Base-by-base conservation (phyloP, 2,888 invertebrate species). In the Nasonia oneida region DNA sequence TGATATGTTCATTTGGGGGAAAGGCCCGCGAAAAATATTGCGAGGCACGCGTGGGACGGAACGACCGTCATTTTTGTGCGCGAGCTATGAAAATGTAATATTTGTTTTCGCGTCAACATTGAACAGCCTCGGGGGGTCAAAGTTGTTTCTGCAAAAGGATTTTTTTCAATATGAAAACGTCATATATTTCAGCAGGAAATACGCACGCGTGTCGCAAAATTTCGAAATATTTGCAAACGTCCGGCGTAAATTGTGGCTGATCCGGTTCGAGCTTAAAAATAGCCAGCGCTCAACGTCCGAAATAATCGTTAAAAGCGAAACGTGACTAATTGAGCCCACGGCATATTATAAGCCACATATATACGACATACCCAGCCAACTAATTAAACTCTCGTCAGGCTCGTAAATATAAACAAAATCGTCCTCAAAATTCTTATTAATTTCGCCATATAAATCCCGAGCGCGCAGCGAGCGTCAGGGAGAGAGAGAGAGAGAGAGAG, bases 351-450 rank as follows among this genome's bases (percentile, higher is more conserved):
- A 67, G 67, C 67, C 15, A 67, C 14, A 33, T 0, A 67, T 33
- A 67, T 67, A 67, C n/a, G 33, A 3, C 3, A 6, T 2, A 29
- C 12, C n/a, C n/a, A n/a, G n/a, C 37, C n/a, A 12, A 64, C n/a
- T 61, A 77, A 77, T 77, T 77, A 77, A 77, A 77, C 57, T 23
- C 39, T 12, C 37, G 8, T n/a, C 14, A n/a, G 2, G 37, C 71
- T 15, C 37, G 57, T 39, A 39, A 71, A 80, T 78, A 80, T 78
- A 37, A 78, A 67, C 12, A 39, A 23, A 42, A 42, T 53, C 23
- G 15, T 12, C 53, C n/a, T 23, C 33, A 53, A 82, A 83, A 77
- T 50, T 71, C 80, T 80, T 83, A 64, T 77, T 64, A 81, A 81
- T 47, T 74, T 57, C n/a, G 29, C 37, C 14, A 47, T 39, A 74